These are phyloP conservation scores for Melospiza georgiana DNA, from an alignment of 2,113 vertebrate species.

Conservation along the genomic window DNA sequence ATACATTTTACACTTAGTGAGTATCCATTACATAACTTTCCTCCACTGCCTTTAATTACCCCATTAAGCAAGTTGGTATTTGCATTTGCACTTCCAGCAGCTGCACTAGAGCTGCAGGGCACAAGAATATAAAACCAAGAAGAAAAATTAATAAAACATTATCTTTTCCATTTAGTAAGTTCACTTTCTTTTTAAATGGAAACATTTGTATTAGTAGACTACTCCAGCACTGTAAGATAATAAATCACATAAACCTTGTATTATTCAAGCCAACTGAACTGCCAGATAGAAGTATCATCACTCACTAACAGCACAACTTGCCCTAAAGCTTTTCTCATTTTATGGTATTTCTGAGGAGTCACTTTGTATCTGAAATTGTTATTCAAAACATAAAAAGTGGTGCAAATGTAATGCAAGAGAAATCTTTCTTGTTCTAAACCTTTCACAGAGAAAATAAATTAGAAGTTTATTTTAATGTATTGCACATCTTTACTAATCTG, in stretches of 20 bases:
- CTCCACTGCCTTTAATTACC: slow-evolving; percentile 33
- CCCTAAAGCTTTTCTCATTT: slow-evolving; percentile 59
- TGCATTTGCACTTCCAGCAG: slow-evolving; percentile 29
- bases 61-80: slow-evolving; percentile 42
- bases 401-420: neutral
- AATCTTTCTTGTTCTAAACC: slow-evolving; percentile 7
- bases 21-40: neutral
- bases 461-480: neutral
- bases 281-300: slow-evolving; percentile 50
- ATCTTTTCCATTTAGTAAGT: slow-evolving; percentile 32
- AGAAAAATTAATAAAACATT: slow-evolving; percentile 62
- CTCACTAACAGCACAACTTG: neutral
- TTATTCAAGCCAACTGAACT: slow-evolving; percentile 45
- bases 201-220: slow-evolving; percentile 56
- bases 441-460: neutral
- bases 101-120: slow-evolving; percentile 37
- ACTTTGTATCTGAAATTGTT: slow-evolving; percentile 48
- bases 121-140: slow-evolving; percentile 17
- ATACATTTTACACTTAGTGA: neutral
- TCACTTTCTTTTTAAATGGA: slow-evolving; percentile 54
- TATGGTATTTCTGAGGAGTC: slow-evolving; percentile 47
- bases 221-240: slow-evolving; percentile 34
- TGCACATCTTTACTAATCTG: neutral
- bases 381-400: slow-evolving; percentile 37
- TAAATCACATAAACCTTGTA: slow-evolving; percentile 57